Evolutionary conservation across 2,113 vertebrate species (phyloP).

Genomic region (Enhydra lutris): DNA sequence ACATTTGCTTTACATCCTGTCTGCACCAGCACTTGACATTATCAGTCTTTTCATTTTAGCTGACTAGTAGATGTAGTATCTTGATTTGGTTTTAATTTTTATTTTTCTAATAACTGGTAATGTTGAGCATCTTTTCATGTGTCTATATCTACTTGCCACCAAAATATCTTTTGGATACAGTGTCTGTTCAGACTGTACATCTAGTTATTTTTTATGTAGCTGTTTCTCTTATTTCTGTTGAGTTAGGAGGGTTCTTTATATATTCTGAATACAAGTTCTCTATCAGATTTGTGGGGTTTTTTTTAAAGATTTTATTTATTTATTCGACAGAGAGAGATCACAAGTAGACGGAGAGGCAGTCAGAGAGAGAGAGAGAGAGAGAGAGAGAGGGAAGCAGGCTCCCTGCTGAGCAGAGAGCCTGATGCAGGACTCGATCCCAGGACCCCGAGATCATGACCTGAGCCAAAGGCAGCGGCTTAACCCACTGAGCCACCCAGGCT

Average conservation of each 20-base stretch:
- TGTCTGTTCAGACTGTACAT: background rate
- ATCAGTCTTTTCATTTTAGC: background rate
- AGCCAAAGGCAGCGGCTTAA: too few relatives aligned
- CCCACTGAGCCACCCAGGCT: too few relatives aligned
- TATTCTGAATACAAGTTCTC: background rate
- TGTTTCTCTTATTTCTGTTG: background rate
- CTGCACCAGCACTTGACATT: background rate
- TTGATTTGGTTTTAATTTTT: background rate
- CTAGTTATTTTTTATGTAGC: background rate
- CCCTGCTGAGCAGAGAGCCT: too few relatives aligned
- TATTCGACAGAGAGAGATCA: too few relatives aligned
- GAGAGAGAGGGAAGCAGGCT: too few relatives aligned
- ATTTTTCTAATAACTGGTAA: background rate
- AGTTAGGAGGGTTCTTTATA: background rate
- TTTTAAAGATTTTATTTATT: too few relatives aligned
- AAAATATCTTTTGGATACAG: background rate
- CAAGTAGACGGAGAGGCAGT: too few relatives aligned
- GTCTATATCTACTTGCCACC: background rate
- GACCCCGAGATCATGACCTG: too few relatives aligned
- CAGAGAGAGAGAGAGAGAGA: too few relatives aligned
- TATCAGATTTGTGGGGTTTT: background rate
- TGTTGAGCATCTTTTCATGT: background rate
- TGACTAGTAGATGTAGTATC: background rate
- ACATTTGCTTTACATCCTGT: background rate
- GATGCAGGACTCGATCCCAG: too few relatives aligned